phyloP scores from a whole-genome alignment of 2,888 invertebrate species.

The Meloe dianella region DNA sequence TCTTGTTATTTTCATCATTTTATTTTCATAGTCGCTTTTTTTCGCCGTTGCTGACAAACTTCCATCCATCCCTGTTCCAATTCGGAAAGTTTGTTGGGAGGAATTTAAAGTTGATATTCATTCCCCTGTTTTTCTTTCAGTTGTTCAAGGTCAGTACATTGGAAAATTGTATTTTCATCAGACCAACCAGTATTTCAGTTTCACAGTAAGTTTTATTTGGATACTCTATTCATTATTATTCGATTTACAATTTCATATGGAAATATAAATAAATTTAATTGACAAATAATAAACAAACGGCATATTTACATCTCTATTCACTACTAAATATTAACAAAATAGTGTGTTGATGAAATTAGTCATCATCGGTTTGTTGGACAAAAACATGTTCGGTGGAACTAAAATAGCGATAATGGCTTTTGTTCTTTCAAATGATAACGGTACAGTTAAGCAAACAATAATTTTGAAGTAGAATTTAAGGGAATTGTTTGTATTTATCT shows the following conservation, averaged over 20 bases:
- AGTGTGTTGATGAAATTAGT: not conserved
- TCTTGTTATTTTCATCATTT: too few species aligned
- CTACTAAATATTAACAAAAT: too few species aligned
- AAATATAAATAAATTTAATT: not conserved
- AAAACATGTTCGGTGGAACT: not conserved
- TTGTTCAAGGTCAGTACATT: conserved; percentile 26
- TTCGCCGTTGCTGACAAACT: conserved; percentile 11
- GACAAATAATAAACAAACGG: not conserved
- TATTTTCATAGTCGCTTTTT: not conserved
- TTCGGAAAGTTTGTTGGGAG: conserved; percentile 25
- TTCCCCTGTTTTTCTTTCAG: conserved; percentile 20
- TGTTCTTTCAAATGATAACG: not conserved
- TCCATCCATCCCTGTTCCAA: conserved; percentile 6
- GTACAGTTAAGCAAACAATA: not conserved
- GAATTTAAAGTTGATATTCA: conserved; percentile 32
- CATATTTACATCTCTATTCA: too few species aligned
- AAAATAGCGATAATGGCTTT: not conserved
- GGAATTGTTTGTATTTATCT: too few species aligned
- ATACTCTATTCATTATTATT: too few species aligned
- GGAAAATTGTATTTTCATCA: conserved; percentile 15
- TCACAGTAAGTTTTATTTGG: too few species aligned
- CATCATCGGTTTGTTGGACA: not conserved
- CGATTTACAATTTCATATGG: not conserved
- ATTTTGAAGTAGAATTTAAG: too few species aligned
- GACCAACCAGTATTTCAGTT: too few species aligned